phyloP scores from a whole-genome alignment of 2,797 vertebrate genomes.

The Hipposideros larvatus region DNA sequence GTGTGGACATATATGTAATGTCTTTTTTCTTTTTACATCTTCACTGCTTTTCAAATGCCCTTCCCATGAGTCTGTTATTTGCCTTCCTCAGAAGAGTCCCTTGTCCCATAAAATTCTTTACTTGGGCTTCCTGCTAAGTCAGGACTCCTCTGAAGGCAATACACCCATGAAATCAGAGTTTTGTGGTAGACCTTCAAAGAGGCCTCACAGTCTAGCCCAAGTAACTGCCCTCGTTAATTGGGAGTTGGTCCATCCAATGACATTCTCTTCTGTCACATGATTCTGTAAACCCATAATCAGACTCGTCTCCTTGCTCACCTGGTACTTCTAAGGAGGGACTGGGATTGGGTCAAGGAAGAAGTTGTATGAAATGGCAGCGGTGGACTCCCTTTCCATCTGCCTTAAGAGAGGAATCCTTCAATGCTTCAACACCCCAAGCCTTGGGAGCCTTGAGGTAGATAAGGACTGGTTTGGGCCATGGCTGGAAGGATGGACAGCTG shows the following conservation, averaged over 20 bases:
- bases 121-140: conserved; percentile 80
- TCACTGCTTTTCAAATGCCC: conserved; percentile 71
- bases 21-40: conserved; percentile 76
- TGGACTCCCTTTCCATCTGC: neutral
- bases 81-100: conserved; percentile 76
- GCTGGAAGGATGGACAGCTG: neutral
- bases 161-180: conserved; percentile 71
- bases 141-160: conserved; percentile 75
- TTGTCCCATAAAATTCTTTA: conserved; percentile 81
- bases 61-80: conserved; percentile 73
- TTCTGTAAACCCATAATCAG: neutral
- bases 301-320: neutral
- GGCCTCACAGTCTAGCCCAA: conserved; percentile 54
- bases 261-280: conserved; percentile 29
- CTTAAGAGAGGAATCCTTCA: neutral
- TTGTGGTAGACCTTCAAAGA: conserved; percentile 82
- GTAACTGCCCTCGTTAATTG: conserved; percentile 68
- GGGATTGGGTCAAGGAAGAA: neutral
- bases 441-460: neutral
- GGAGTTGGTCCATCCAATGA: conserved; percentile 56
- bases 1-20: conserved; percentile 69
- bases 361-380: neutral
- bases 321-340: neutral
- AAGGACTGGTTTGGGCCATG: neutral
- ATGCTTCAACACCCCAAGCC: no score